A percentile compares a stretch with the other conserved stretches of the same genome.
phyloP scores from a whole-genome alignment of 2,797 vertebrate genomes.

The Galago senegalensis region DNA sequence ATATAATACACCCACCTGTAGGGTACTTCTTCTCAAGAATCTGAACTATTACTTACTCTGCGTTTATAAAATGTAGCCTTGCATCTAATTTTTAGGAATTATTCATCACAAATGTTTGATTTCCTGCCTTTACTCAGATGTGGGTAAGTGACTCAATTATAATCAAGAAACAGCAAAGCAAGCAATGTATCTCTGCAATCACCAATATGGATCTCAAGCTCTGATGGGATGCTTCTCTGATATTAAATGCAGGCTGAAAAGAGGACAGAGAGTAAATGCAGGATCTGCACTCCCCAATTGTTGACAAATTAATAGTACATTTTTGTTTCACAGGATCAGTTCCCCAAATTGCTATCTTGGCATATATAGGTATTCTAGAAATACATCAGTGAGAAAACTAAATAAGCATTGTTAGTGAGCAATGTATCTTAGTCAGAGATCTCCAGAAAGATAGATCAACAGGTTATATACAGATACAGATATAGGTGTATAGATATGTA shows the following conservation, averaged over 20 bases:
- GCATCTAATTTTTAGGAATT: constrained; percentile 80
- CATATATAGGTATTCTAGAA: background rate
- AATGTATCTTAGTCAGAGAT: background rate
- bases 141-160: constrained; percentile 85
- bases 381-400: background rate
- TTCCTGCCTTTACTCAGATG: constrained; percentile 80
- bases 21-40: constrained; percentile 66
- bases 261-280: constrained; percentile 54
- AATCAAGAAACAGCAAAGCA: constrained; percentile 79
- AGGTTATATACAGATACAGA: background rate
- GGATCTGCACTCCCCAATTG: constrained; percentile 18
- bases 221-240: constrained; percentile 58
- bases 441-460: background rate
- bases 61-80: constrained; percentile 79
- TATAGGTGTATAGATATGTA: background rate
- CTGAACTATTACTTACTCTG: constrained; percentile 78
- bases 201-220: constrained; percentile 67
- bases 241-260: constrained; percentile 66
- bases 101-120: constrained; percentile 82
- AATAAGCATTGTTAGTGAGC: background rate
- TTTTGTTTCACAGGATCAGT: background rate
- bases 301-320: background rate
- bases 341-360: constrained; percentile 11
- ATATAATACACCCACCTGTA: constrained; percentile 48
- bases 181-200: constrained; percentile 59